Conservation (phyloP, 1,140 invertebrate genomes). For the Drosophila lowei region DNA sequence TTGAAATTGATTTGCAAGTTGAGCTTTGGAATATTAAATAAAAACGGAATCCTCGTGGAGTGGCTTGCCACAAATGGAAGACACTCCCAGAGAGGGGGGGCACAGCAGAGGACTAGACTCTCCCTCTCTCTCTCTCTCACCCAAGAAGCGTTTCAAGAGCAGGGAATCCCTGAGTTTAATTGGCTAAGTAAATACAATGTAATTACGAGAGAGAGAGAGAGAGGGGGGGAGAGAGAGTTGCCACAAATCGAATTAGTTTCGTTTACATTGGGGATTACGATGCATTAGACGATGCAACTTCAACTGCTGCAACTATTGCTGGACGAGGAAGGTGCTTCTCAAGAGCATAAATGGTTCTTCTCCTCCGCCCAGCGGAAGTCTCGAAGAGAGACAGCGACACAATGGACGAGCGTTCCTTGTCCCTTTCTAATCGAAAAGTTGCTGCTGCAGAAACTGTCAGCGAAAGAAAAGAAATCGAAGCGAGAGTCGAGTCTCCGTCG, state of each 20-base stretch:
- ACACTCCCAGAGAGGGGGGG: not conserved
- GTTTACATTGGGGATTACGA: conserved; percentile 65
- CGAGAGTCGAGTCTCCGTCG: conserved; percentile 21
- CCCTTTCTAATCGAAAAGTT: conserved; percentile 12
- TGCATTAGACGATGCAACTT: conserved; percentile 34
- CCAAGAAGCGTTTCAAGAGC: not conserved
- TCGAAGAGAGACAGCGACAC: too few species aligned
- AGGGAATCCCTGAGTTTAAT: conserved; percentile 36
- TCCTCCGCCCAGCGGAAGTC: conserved; percentile 22
- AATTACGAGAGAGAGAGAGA: conserved; percentile 36
- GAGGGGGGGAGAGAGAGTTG: conserved; percentile 37
- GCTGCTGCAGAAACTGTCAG: conserved; percentile 10
- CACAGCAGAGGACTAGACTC: too few species aligned
- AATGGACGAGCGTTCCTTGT: too few species aligned
- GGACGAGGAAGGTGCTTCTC: not conserved
- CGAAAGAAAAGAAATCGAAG: not conserved
- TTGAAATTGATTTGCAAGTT: conserved; percentile 71
- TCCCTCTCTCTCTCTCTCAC: too few species aligned
- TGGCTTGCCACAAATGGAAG: conserved; percentile 27
- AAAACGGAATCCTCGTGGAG: conserved; percentile 28
- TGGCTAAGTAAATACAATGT: conserved; percentile 47
- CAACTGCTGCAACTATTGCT: not conserved
- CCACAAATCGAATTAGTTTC: conserved; percentile 68
- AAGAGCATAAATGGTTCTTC: conserved; percentile 30
- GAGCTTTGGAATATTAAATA: conserved; percentile 71